These are phyloP conservation scores for Hyperoplus immaculatus DNA, from an alignment of 2,797 vertebrate genomes.

Conservation along the genomic window DNA sequence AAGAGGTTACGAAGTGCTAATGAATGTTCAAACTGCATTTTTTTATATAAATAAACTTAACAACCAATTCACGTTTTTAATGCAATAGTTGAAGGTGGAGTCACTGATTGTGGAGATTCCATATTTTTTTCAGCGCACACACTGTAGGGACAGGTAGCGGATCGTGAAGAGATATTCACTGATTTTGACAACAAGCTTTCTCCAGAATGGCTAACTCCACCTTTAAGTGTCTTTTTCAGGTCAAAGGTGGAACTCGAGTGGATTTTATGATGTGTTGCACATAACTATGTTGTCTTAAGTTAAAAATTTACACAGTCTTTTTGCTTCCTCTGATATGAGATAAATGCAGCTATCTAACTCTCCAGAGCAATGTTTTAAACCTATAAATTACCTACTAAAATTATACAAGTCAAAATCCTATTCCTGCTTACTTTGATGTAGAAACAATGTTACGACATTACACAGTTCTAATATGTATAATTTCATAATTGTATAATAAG, in stretches of 20 bases:
- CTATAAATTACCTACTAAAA: not conserved
- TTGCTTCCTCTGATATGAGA: not conserved
- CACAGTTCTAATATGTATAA: constrained; percentile 9
- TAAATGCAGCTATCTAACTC: not conserved
- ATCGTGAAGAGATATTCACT: too few species aligned
- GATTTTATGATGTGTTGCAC: constrained; percentile 6
- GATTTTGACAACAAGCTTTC: too few species aligned
- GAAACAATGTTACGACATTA: too few species aligned
- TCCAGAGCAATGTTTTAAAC: not conserved
- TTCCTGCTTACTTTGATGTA: constrained; percentile 33
- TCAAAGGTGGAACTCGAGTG: constrained; percentile 23
- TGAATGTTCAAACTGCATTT: constrained; percentile 22
- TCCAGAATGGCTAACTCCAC: too few species aligned
- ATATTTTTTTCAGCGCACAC: too few species aligned
- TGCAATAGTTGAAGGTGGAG: constrained; percentile 4
- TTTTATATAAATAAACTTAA: constrained; percentile 10
- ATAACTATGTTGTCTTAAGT: not conserved
- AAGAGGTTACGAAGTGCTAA: constrained; percentile 47
- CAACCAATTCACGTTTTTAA: constrained; percentile 26
- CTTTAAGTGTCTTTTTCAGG: not conserved
- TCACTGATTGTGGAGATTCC: not conserved
- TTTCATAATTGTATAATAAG: constrained; percentile 8
- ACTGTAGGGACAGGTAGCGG: too few species aligned
- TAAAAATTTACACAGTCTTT: not conserved
- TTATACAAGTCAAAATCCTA: constrained; percentile 1